These are phyloP conservation scores for Crax fasciolata DNA, from an alignment of 2,797 vertebrate species.

Conservation along the genomic window DNA sequence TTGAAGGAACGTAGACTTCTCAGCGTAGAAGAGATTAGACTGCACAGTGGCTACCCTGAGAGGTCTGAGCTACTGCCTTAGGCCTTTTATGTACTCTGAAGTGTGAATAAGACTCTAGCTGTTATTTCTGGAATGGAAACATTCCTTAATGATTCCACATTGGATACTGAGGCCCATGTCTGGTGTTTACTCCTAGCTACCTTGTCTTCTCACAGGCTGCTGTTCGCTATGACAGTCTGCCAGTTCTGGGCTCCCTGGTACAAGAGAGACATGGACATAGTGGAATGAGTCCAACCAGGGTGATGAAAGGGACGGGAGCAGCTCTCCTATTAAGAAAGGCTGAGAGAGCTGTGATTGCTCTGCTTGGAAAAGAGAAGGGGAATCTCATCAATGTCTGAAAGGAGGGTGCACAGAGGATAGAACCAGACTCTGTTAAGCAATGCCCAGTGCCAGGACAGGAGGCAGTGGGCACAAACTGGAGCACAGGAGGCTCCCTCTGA, in stretches of 20 bases:
- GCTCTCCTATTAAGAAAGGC: too few relatives aligned
- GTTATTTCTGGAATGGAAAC: background rate
- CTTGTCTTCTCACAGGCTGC: background rate
- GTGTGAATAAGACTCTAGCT: background rate
- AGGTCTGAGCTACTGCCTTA: background rate
- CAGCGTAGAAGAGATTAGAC: background rate
- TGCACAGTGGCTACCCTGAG: background rate
- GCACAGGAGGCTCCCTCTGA: too few relatives aligned
- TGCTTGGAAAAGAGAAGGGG: too few relatives aligned
- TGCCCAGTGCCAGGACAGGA: too few relatives aligned
- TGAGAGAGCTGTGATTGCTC: too few relatives aligned
- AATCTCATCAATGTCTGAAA: too few relatives aligned
- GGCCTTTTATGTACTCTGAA: background rate
- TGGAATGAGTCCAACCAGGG: background rate
- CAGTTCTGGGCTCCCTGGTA: background rate
- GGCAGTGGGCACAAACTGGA: too few relatives aligned
- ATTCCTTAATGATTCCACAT: background rate
- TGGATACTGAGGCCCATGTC: too few relatives aligned
- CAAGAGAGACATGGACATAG: background rate
- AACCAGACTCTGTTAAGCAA: too few relatives aligned
- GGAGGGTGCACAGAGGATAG: too few relatives aligned
- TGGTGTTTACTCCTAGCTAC: background rate
- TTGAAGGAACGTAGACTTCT: fast-evolving
- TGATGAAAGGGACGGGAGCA: background rate
- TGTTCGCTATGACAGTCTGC: background rate